Conservation (phyloP, 1,140 invertebrate species). For the Meloidogyne hapla region DNA sequence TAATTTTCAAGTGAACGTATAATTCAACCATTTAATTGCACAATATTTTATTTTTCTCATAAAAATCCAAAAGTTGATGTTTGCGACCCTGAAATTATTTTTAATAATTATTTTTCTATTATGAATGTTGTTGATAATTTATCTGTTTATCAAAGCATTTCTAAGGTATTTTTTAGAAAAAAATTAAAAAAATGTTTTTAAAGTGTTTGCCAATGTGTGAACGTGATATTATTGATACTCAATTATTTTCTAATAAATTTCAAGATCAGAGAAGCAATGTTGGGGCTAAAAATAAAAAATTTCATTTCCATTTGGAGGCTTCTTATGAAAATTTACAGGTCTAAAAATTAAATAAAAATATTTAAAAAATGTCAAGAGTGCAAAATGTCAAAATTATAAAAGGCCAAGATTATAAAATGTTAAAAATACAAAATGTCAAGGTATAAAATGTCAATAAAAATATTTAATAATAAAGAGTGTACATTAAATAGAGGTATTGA, state of each 20-base stretch:
- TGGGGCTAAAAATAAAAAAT: neutral
- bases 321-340: slow-evolving; percentile 39
- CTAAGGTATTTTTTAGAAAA: no score
- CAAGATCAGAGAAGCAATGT: slow-evolving; percentile 7
- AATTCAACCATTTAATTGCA: slow-evolving; percentile 40
- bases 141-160: slow-evolving; percentile 20
- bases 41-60: slow-evolving; percentile 38
- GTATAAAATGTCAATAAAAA: no score
- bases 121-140: slow-evolving; percentile 20
- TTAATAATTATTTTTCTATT: slow-evolving; percentile 21
- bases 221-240: slow-evolving; percentile 27
- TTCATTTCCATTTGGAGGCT: slow-evolving; percentile 30
- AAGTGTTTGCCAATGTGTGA: slow-evolving; percentile 35
- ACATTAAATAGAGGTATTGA: no score
- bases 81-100: slow-evolving; percentile 36
- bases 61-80: slow-evolving; percentile 36
- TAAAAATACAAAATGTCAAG: no score
- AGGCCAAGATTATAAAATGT: no score
- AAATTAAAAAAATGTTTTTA: neutral
- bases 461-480: no score
- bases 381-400: no score
- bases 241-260: slow-evolving; percentile 31
- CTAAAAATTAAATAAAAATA: neutral
- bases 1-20: slow-evolving; percentile 20
- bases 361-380: neutral